Evolutionary conservation across 1,140 invertebrate species (phyloP).

Genomic region (Chironomus tepperi): DNA sequence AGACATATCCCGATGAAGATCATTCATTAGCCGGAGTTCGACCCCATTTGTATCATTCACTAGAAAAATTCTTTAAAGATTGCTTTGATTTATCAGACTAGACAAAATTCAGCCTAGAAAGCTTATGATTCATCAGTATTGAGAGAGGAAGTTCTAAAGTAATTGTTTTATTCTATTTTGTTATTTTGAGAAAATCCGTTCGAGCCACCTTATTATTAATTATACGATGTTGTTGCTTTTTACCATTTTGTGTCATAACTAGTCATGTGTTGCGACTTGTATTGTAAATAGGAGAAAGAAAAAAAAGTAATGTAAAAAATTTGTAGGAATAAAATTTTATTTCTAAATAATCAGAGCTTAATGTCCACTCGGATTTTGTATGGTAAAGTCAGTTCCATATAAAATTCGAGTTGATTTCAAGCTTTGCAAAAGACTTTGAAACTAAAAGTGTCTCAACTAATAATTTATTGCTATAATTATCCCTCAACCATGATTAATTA

Average conservation of each 20-base stretch:
- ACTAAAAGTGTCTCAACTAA: no score
- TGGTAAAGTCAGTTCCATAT: no score
- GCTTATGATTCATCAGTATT: neutral
- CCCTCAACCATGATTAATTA: no score
- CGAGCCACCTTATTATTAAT: neutral
- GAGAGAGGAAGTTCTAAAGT: neutral
- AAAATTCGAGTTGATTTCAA: no score
- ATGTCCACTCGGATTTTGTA: no score
- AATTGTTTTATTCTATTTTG: neutral
- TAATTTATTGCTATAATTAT: no score
- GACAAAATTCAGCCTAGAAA: neutral
- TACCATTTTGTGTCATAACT: neutral
- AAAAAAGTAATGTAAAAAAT: neutral
- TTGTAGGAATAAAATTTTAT: no score
- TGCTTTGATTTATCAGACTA: slow-evolving; percentile 45
- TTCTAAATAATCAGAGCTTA: no score
- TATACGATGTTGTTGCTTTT: neutral
- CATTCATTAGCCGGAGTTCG: slow-evolving; percentile 70
- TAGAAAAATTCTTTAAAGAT: slow-evolving; percentile 78
- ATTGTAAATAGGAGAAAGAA: neutral
- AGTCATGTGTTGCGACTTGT: neutral
- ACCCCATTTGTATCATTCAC: slow-evolving; percentile 78
- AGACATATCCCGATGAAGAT: slow-evolving; percentile 91
- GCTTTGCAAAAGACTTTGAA: no score
- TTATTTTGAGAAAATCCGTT: neutral